Conservation (phyloP, 2,888 invertebrate genomes). For the Tribolium freemani region DNA sequence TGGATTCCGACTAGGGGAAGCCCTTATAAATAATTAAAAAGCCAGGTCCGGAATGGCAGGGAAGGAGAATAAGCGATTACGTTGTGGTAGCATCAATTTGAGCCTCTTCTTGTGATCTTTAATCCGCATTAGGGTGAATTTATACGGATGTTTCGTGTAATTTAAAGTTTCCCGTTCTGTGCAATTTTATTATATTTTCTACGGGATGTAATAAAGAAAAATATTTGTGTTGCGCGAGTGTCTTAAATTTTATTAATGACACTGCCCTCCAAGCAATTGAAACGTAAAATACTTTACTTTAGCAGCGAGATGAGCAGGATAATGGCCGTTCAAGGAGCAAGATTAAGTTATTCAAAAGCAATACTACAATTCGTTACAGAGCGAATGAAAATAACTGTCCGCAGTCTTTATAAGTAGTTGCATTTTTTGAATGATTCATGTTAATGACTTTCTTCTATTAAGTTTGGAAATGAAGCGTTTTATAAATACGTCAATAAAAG, state of each 20-base stretch:
- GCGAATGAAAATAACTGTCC: no score
- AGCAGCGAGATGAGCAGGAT: no score
- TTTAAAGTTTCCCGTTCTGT: no score
- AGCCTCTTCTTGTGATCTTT: neutral
- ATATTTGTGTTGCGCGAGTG: neutral
- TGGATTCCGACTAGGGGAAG: slow-evolving; percentile 38
- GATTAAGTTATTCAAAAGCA: no score
- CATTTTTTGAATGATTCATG: neutral
- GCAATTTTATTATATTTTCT: neutral
- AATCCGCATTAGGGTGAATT: neutral
- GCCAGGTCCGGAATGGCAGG: slow-evolving; percentile 2
- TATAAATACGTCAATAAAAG: neutral
- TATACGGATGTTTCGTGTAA: neutral
- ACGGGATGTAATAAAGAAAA: neutral
- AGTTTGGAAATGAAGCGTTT: no score
- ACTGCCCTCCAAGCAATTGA: neutral
- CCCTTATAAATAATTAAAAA: slow-evolving; percentile 42
- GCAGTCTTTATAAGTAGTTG: neutral
- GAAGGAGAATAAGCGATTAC: slow-evolving; percentile 1
- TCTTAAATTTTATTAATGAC: neutral
- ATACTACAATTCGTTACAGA: no score
- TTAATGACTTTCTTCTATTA: no score
- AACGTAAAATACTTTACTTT: neutral
- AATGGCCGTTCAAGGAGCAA: no score
- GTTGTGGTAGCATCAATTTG: neutral